These are phyloP conservation scores for Parelbella ahira DNA, from an alignment of 2,888 invertebrate species.

Conservation along the genomic window DNA sequence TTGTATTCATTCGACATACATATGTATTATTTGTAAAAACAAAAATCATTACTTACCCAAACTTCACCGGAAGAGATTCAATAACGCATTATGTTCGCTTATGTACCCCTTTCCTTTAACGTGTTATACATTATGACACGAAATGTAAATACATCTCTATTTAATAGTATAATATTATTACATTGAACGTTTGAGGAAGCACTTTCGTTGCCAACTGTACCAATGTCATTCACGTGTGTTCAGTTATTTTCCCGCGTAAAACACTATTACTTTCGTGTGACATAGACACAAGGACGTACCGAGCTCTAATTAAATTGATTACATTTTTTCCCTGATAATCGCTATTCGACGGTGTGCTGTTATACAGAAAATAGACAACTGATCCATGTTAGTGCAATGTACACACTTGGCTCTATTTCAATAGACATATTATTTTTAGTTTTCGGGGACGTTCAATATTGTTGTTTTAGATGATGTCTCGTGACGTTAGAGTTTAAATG, in stretches of 20 bases:
- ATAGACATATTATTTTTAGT: slow-evolving; percentile 42
- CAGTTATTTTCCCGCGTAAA: slow-evolving; percentile 17
- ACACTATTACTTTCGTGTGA: slow-evolving; percentile 12
- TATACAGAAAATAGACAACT: slow-evolving; percentile 28
- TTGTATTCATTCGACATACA: no score
- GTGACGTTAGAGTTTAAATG: no score
- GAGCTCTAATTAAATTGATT: slow-evolving; percentile 6
- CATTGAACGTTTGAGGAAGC: slow-evolving; percentile 6
- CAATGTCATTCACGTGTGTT: slow-evolving; percentile 15
- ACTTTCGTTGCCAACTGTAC: slow-evolving; percentile 11
- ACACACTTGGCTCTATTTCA: slow-evolving; percentile 49
- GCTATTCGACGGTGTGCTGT: slow-evolving; percentile 1
- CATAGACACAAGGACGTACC: not conserved
- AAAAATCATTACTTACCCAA: no score
- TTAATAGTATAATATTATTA: not conserved
- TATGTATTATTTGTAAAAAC: not conserved
- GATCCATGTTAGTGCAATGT: slow-evolving; percentile 37
- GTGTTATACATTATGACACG: no score
- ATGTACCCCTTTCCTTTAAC: no score
- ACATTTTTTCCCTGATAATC: slow-evolving; percentile 5
- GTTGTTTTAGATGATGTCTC: no score
- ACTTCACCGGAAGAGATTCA: no score
- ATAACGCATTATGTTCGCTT: no score
- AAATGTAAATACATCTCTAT: no score
- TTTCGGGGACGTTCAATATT: no score